Evolutionary conservation across 2,113 vertebrate species (phyloP), one percentile per base, ranked within the genome.

Genomic region (Istiophorus platypterus): DNA sequence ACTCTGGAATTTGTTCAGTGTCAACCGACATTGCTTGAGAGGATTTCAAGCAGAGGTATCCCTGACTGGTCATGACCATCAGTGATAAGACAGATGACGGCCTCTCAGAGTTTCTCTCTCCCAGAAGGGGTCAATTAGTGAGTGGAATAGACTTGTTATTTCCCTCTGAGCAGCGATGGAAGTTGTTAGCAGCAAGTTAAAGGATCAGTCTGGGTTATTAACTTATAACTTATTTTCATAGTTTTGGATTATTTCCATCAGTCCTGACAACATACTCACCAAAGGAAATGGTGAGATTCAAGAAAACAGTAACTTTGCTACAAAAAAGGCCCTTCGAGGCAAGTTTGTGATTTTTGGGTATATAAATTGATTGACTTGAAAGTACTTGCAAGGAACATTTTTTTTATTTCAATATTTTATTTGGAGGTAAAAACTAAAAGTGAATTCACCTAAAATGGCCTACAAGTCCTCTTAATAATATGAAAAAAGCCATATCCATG

Each of bases 1-100:
- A 79, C 68, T 77, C 37, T 56, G 78, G 78, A 92, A 84, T 87
- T 87, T 79, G 72, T 74, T 82, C 68, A 34, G 73, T 77, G 80
- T 82, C 80, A 80, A 71, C 72, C 10, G 5, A 51, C 63, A 14
- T 59, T 13, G 15, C 27, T 47, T 18, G 27, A 73, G 24, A 73
- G 66, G 39, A 31, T 85, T 81, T 79, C 17, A 63, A 59, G 58
- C 42, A 51, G 65, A 57, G 61, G 29, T 41, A 17, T 61, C 18
- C 26, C 45, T 71, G 58, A 65, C 22, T 49, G 56, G 20, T 78
- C 11, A 9, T 11, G 54, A 62, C 10, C 65, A 42, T 66, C 59
- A 82, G 62, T 17, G 45, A 59, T 37, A 52, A 71, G 26, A 63
- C n/a, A 26, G 51, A 68, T 78, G 52, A 34, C 64, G 22, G 26